Evolutionary conservation across 2,113 vertebrate genomes (phyloP), one percentile per base, ranked within the genome.

Genomic region (Arenaria interpres): DNA sequence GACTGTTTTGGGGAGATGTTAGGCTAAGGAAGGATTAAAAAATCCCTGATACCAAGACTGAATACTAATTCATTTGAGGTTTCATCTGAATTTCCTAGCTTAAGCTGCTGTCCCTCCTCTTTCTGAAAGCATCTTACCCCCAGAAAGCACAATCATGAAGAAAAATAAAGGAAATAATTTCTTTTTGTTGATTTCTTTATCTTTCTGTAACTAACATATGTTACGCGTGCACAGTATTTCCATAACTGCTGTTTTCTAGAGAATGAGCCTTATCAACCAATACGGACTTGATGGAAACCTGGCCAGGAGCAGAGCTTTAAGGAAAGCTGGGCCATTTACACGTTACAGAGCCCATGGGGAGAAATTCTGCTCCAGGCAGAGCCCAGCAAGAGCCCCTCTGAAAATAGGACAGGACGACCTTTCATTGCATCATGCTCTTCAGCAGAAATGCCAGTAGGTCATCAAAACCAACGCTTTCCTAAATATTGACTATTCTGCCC

Each of bases 1-100:
- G 67, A 27, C 75, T 97, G 85, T 67, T 96, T 85, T 53, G 17
- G 50, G 68, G 86, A 97, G 57, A 94, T 77, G 72, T 93, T 74
- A 81, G 93, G 63, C 28, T 83, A 91, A 91, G 50, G 18, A 94
- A 83, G 62, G 89, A 96, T 96, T 96, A 89, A 73, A 80, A 87
- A 84, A 77, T 66, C 18, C 80, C 1, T 18, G 28, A 81, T 91
- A 89, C 46, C 60, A 71, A 78, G 30, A 48, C 17, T 45, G 86
- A 85, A 80, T 72, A 75, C 30, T 88, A 96, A 96, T 90, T 74
- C 68, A 86, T 67, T 90, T 68, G 43, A 95, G 48, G 10, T 76
- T 97, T 93, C 62, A 81, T 21, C 67, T 94, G 33, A 91, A 71
- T 88, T 96, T 91, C 68, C 43, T 51, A 63, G 43, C 83, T 69